phyloP scores from a whole-genome alignment of 2,113 vertebrate genomes.

The Psammodynastes pulverulentus region DNA sequence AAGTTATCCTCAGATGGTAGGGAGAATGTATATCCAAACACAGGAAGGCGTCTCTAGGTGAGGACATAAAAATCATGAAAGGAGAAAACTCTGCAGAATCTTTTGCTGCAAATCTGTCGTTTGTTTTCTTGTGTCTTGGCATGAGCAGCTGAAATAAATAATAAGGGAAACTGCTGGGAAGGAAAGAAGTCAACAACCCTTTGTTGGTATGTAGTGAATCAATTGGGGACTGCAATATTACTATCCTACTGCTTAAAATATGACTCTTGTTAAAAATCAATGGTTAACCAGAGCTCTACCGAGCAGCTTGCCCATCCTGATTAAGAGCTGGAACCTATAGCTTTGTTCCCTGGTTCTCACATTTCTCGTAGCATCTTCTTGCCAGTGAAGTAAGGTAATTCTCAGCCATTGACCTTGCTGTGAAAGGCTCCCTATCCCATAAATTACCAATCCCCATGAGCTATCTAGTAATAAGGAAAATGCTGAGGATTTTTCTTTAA shows the following conservation, averaged over 20 bases:
- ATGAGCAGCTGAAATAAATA: not conserved
- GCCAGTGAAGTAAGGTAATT: not conserved
- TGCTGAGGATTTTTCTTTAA: constrained; percentile 31
- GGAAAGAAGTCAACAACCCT: not conserved
- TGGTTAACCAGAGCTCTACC: not conserved
- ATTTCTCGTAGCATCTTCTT: not conserved
- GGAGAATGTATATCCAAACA: not conserved
- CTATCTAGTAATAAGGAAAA: constrained; percentile 22
- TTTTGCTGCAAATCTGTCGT: not conserved
- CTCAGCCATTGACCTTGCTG: constrained; percentile 24
- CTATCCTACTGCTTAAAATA: constrained; percentile 1
- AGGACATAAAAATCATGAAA: not conserved
- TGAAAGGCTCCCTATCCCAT: constrained; percentile 14
- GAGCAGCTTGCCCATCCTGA: not conserved
- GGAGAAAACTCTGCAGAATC: not conserved
- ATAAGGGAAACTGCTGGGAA: not conserved
- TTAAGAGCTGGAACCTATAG: constrained; percentile 2
- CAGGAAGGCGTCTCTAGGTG: not conserved
- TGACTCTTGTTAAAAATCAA: constrained; percentile 14
- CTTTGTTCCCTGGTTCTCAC: constrained; percentile 2
- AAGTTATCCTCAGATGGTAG: not conserved
- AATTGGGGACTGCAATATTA: not conserved
- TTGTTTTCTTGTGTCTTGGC: not conserved
- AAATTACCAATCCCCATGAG: constrained; percentile 31
- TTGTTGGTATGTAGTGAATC: not conserved